Base-by-base conservation (phyloP, 2,888 invertebrate species). In the Epirrhoe tristata region DNA sequence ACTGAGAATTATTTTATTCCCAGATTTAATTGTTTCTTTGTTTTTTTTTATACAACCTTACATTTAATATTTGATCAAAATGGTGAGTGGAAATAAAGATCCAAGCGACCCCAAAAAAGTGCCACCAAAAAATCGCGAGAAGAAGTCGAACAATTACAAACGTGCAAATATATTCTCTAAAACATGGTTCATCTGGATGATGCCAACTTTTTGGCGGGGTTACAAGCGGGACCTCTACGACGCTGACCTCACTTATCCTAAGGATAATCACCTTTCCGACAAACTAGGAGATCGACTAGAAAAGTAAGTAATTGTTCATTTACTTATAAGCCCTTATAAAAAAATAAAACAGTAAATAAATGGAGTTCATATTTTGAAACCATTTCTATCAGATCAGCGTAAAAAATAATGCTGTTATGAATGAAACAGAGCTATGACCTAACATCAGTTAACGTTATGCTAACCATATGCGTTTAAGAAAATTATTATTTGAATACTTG, bases 171-270 rank as follows among this genome's bases (percentile, higher is more conserved):
- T 86, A 62, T 67, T 94, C 32, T 89, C 93, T 8, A 87, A 87
- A 76, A 76, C 89, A 87, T 93, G 93, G 93, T 94, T 94, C 79
- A 71, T 89, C 73, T 94, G 94, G 94, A 93, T 93, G 92, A 90
- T 94, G 90, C 94, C 94, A 36, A 93, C 93, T 0, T 94, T 94
- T 81, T 93, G 94, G 87, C 93, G 95, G 73, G 96, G 96, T n/a
- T 93, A 90, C 78, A 94, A 93, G 81, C 90, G 94, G 76, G 95
- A 95, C 74, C 91, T 97, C 39, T 95, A 94, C 79, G 93, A 96
- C 65, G 87, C 95, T 51, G 97, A 97, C 87, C 93, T 97, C 70
- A 96, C 96, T 39, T 93, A 95, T 79, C 96, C 96, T 16, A 93
- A 97, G 70, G 94, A 95, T 51, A 94, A 93, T 77, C 97, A 97